These are phyloP conservation scores for Drosophila seguyi DNA, from an alignment of 1,140 invertebrate species.

Conservation along the genomic window DNA sequence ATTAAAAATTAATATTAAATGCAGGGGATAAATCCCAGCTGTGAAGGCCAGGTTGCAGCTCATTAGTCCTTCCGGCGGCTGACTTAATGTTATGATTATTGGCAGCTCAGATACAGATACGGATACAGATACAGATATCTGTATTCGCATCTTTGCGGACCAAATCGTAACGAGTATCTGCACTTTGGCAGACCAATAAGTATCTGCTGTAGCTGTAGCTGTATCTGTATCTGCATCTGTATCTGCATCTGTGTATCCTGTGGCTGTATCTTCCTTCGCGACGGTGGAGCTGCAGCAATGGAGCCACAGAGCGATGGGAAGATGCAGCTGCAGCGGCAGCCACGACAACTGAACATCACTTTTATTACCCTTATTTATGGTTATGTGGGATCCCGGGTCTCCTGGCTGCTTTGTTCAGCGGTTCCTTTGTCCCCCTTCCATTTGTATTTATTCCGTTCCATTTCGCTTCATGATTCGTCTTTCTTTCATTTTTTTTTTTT, in stretches of 20 bases:
- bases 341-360: slow-evolving; percentile 78
- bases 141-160: not conserved
- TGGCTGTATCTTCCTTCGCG: not conserved
- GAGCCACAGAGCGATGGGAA: slow-evolving; percentile 10
- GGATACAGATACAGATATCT: slow-evolving; percentile 5
- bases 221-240: not conserved
- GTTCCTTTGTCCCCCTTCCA: slow-evolving; percentile 17
- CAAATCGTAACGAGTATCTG: slow-evolving; percentile 12
- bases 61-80: slow-evolving; percentile 23
- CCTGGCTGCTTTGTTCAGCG: slow-evolving; percentile 29
- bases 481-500: not conserved
- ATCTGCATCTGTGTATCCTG: not conserved
- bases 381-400: slow-evolving; percentile 41
- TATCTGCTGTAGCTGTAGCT: slow-evolving; percentile 2
- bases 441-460: slow-evolving; percentile 14
- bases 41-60: not conserved
- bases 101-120: slow-evolving; percentile 30
- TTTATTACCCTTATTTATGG: slow-evolving; percentile 81
- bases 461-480: not conserved
- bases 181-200: slow-evolving; percentile 5
- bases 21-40: not conserved
- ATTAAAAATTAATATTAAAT: not conserved
- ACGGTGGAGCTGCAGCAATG: slow-evolving; percentile 27
- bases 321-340: slow-evolving; percentile 39
- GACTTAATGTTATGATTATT: slow-evolving; percentile 80